Evolutionary conservation across 2,888 invertebrate genomes (phyloP).

Genomic region (Caenorhabditis panamensis): DNA sequence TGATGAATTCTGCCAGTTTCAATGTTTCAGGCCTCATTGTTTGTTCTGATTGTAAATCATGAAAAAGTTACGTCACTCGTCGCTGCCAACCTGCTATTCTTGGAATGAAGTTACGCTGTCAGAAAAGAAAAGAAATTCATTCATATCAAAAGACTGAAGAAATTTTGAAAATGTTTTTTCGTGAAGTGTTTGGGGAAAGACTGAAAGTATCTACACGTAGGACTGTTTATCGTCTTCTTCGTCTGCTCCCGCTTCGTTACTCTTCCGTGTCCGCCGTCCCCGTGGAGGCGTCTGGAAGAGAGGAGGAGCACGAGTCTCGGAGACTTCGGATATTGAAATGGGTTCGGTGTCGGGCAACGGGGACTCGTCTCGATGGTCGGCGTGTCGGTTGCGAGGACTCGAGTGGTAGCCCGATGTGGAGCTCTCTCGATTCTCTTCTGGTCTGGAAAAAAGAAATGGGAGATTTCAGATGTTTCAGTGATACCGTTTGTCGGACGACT

Average conservation of each 20-base stretch:
- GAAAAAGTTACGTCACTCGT: conserved; percentile 10
- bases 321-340: conserved; percentile 59
- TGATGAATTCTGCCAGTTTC: neutral
- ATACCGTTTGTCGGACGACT: no score
- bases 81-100: neutral
- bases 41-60: conserved; percentile 31
- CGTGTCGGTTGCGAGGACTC: conserved; percentile 22
- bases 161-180: neutral
- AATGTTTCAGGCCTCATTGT: conserved; percentile 14
- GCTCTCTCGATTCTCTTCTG: conserved; percentile 29
- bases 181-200: conserved; percentile 12
- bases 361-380: conserved; percentile 34
- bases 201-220: conserved; percentile 56
- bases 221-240: conserved; percentile 51
- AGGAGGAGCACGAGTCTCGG: conserved; percentile 49
- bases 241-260: neutral
- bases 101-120: neutral
- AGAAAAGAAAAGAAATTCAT: neutral
- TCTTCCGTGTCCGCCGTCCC: conserved; percentile 15
- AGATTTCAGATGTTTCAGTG: neutral
- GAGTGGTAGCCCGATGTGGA: conserved; percentile 48
- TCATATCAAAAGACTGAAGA: conserved; percentile 1
- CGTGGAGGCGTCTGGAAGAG: conserved; percentile 45
- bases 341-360: conserved; percentile 51
- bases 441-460: conserved; percentile 12